phyloP scores from a whole-genome alignment of 2,113 vertebrate genomes.

The Xiphophorus maculatus region DNA sequence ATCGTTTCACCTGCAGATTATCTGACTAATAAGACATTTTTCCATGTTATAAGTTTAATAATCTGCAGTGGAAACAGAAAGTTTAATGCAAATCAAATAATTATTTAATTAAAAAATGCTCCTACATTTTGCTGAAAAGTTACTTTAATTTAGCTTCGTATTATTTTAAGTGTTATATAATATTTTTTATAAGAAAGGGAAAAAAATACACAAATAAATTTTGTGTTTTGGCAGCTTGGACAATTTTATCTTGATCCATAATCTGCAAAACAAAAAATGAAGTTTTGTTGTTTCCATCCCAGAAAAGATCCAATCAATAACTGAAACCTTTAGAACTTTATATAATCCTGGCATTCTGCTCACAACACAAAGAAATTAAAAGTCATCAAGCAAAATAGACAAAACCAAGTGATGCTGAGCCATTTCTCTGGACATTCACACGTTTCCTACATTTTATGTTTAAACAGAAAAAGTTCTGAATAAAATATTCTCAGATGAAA shows the following conservation, averaged over 20 bases:
- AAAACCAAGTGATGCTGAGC: background rate
- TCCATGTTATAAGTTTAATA: too few species aligned
- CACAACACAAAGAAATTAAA: background rate
- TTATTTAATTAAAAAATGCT: too few species aligned
- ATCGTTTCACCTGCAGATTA: too few species aligned
- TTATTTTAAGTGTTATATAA: too few species aligned
- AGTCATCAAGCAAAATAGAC: background rate
- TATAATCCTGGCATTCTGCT: background rate
- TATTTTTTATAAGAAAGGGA: too few species aligned
- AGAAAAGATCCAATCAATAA: background rate
- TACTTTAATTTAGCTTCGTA: too few species aligned
- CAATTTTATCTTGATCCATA: background rate
- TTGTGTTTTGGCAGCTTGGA: background rate
- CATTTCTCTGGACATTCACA: background rate
- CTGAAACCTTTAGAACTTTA: background rate
- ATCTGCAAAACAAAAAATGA: background rate
- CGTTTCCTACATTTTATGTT: background rate
- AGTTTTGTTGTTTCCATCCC: background rate
- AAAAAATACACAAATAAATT: background rate
- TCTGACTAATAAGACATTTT: too few species aligned
- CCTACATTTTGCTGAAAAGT: too few species aligned
- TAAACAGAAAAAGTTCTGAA: conserved; percentile 28
- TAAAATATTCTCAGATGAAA: conserved; percentile 11
- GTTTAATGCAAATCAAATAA: too few species aligned
- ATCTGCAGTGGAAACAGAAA: too few species aligned